phyloP scores from a whole-genome alignment of 2,888 invertebrate species.

The Harmothoe impar region DNA sequence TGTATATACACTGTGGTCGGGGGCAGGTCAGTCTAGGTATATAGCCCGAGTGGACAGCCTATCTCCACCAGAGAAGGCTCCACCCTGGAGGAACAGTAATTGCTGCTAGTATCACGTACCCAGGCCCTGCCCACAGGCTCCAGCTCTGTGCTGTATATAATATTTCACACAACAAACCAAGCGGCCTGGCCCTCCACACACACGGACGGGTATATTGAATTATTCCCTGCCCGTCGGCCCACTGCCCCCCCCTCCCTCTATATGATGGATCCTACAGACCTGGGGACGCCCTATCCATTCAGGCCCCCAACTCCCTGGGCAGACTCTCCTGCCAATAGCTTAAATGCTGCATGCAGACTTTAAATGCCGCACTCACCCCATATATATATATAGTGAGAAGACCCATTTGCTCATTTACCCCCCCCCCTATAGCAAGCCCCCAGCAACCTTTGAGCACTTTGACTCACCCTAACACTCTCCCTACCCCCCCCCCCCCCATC shows the following conservation, averaged over 20 bases:
- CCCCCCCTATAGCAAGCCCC: too few relatives aligned
- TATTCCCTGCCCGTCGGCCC: not conserved
- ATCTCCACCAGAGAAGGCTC: not conserved
- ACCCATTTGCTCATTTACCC: too few relatives aligned
- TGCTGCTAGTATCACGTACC: not conserved
- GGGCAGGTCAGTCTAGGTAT: too few relatives aligned
- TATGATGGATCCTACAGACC: not conserved
- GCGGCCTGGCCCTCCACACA: not conserved
- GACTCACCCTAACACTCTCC: too few relatives aligned
- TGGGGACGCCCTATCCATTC: not conserved
- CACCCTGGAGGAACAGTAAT: constrained; percentile 1
- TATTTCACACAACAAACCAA: constrained; percentile 35
- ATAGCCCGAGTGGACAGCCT: too few relatives aligned
- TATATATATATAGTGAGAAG: too few relatives aligned
- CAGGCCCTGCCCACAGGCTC: not conserved
- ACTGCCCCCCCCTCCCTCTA: too few relatives aligned
- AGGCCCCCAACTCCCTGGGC: not conserved
- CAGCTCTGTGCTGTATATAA: constrained; percentile 1
- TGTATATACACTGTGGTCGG: too few relatives aligned
- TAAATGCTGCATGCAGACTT: not conserved
- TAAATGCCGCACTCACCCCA: not conserved
- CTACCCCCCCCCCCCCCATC: too few relatives aligned
- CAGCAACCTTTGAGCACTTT: too few relatives aligned
- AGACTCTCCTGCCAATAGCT: not conserved
- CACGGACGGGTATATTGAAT: not conserved